Evolutionary conservation across 1,140 invertebrate species (phyloP).

Genomic region (Papilio xuthus): DNA sequence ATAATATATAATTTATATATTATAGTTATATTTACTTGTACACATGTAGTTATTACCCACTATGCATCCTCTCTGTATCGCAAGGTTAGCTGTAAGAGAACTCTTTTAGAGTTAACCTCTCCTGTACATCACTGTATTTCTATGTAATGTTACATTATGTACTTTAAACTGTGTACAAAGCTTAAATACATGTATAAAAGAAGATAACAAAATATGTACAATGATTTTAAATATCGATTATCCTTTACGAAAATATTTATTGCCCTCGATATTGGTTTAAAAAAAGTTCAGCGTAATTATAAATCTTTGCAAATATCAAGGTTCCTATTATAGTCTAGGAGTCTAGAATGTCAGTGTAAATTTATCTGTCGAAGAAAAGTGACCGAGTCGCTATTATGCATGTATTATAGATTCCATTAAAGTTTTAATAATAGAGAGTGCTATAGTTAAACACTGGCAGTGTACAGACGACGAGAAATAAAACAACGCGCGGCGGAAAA

Average conservation of each 20-base stretch:
- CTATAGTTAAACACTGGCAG: slow-evolving; percentile 14
- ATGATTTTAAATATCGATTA: neutral
- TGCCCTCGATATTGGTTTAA: neutral
- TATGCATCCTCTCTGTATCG: too few relatives aligned
- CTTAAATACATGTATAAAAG: too few relatives aligned
- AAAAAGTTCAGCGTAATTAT: neutral
- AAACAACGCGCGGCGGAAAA: neutral
- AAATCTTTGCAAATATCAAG: neutral
- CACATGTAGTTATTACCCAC: too few relatives aligned
- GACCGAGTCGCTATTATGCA: slow-evolving; percentile 11
- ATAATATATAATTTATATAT: too few relatives aligned
- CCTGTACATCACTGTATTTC: too few relatives aligned
- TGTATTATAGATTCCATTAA: slow-evolving; percentile 30
- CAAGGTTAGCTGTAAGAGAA: too few relatives aligned
- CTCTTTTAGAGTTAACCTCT: too few relatives aligned
- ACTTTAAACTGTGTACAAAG: too few relatives aligned
- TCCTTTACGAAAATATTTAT: neutral
- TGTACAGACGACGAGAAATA: slow-evolving; percentile 9
- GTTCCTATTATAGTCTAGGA: neutral
- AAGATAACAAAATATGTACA: neutral
- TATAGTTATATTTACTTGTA: too few relatives aligned
- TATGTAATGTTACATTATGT: too few relatives aligned
- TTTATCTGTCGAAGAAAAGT: slow-evolving; percentile 8
- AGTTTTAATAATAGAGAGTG: slow-evolving; percentile 30
- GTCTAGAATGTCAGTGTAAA: slow-evolving; percentile 1